phyloP scores from a whole-genome alignment of 2,888 invertebrate genomes.

The Orthosia cruda region DNA sequence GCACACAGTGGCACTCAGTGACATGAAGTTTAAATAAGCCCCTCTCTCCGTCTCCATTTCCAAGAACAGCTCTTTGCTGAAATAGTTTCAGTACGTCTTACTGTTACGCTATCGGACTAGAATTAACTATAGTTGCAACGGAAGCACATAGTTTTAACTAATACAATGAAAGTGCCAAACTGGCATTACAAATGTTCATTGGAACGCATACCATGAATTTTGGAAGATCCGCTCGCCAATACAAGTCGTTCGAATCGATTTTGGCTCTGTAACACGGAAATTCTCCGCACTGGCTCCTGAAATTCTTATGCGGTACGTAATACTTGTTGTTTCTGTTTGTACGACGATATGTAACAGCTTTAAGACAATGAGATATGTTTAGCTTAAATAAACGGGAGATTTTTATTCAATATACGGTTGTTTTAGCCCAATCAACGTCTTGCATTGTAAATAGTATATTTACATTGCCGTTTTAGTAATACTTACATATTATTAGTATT shows the following conservation, averaged over 20 bases:
- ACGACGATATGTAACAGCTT: too few relatives aligned
- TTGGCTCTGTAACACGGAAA: conserved; percentile 43
- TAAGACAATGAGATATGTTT: too few relatives aligned
- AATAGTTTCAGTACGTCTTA: conserved; percentile 35
- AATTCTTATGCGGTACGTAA: conserved; percentile 56
- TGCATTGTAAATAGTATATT: too few relatives aligned
- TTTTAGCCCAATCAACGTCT: neutral
- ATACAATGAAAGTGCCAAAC: conserved; percentile 71
- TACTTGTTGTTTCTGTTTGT: conserved; percentile 36
- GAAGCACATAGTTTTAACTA: conserved; percentile 73
- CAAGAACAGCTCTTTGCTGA: conserved; percentile 20
- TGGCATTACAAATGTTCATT: conserved; percentile 71
- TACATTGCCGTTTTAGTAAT: too few relatives aligned
- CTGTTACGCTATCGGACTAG: conserved; percentile 21
- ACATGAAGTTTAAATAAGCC: conserved; percentile 29
- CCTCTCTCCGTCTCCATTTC: conserved; percentile 13
- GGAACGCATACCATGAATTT: conserved; percentile 77
- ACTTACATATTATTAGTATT: too few relatives aligned
- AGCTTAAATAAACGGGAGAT: neutral
- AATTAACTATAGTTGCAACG: conserved; percentile 47
- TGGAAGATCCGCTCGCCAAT: conserved; percentile 70
- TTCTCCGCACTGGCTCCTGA: conserved; percentile 39
- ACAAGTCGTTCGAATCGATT: conserved; percentile 67
- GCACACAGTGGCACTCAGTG: too few relatives aligned
- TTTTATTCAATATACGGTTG: neutral